Evolutionary conservation across 2,888 invertebrate species (phyloP), one percentile per base, ranked within the genome.

Genomic region (Megaustenia siamemsis): DNA sequence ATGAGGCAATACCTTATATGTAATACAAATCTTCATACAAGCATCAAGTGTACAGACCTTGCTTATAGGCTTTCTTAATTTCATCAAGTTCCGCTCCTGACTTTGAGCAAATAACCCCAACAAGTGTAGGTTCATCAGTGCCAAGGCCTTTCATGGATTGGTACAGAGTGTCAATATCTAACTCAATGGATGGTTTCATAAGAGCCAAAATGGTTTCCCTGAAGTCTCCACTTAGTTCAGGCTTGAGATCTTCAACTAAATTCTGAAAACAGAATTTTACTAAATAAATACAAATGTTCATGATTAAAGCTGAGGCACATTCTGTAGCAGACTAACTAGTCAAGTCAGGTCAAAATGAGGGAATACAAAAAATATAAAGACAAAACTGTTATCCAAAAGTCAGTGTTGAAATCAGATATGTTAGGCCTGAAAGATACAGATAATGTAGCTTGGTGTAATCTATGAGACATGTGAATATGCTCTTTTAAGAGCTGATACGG

Each of bases 181-280:
- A 92, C 66, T 91, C 90, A 18, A 88, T 83, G 2, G 92, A 90
- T 24, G 90, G 86, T 91, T 91, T 90, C 91, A 93, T 88, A 71
- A 93, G 87, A 15, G 89, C 92, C 63, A 90, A 80, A 24, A 92
- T 89, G 69, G 91, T 88, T 86, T 93, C 92, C 86, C 92, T 92
- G 87, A 89, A 90, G 83, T 93, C 92, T 21, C 92, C 92, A 12
- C 88, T 84, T 78, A 92, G 85, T 85, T 92, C 92, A 21, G 90
- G 89, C 79, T 92, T 89, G 73, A 93, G 85, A 32, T 90, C 91
- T 43, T 88, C 89, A 38, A 87, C 87, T 63, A 93, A 87, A 32
- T 92, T 90, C 92, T 93, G 87, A 32, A 87, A 40, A 79, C 10
- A 45, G 49, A 79, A 18, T 68, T 38, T 49, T 15, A 49, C 6